Evolutionary conservation across 1,140 invertebrate genomes (phyloP).

Genomic region (Contarinia nasturtii): DNA sequence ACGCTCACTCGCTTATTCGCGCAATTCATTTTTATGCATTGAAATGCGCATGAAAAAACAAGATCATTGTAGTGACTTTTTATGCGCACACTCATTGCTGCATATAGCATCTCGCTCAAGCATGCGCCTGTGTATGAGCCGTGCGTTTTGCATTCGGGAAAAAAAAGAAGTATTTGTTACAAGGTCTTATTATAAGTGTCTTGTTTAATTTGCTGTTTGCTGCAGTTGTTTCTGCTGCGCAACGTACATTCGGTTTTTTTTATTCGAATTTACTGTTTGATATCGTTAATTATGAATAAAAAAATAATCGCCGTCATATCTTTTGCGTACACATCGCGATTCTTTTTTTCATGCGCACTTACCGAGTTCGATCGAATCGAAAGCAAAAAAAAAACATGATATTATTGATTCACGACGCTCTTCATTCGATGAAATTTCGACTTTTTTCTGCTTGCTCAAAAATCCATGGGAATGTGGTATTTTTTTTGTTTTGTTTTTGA

Average conservation of each 20-base stretch:
- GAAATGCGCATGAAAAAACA: too few relatives aligned
- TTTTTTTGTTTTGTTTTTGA: too few relatives aligned
- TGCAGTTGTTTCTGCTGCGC: not conserved
- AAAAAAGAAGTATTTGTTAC: not conserved
- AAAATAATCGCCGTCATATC: not conserved
- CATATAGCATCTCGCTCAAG: too few relatives aligned
- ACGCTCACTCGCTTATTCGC: not conserved
- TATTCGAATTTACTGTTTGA: not conserved
- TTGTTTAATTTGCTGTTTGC: not conserved
- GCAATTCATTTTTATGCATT: not conserved
- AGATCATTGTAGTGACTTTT: too few relatives aligned
- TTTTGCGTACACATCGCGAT: not conserved
- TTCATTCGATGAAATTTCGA: too few relatives aligned
- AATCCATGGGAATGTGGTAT: too few relatives aligned
- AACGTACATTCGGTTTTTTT: not conserved
- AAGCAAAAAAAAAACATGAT: not conserved
- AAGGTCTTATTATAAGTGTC: not conserved
- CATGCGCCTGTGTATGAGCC: too few relatives aligned
- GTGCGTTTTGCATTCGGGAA: too few relatives aligned
- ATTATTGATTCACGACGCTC: not conserved
- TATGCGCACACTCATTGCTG: too few relatives aligned
- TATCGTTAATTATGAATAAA: not conserved
- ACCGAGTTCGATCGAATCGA: not conserved
- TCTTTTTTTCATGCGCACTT: not conserved
- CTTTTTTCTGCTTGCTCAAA: too few relatives aligned